Evolutionary conservation across 2,888 invertebrate species (phyloP).

Genomic region (Strigamia maritima): DNA sequence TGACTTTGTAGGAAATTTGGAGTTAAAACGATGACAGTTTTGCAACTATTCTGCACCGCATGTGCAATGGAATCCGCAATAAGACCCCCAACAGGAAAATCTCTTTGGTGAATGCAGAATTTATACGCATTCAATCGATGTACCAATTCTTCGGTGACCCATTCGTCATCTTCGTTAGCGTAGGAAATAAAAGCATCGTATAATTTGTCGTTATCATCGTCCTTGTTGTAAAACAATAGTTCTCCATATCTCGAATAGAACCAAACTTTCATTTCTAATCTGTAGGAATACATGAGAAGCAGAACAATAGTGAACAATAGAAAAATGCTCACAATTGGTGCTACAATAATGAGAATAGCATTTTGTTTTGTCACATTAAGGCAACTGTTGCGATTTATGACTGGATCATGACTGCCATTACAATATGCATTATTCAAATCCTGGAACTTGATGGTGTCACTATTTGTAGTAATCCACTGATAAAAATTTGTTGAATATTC

Average conservation of each 20-base stretch:
- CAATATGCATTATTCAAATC: neutral
- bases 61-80: constrained; percentile 67
- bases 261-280: constrained; percentile 58
- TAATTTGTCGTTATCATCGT: constrained; percentile 59
- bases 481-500: neutral
- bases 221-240: constrained; percentile 40
- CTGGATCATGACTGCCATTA: neutral
- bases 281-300: neutral
- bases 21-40: constrained; percentile 68
- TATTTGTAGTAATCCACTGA: neutral
- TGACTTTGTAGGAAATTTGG: constrained; percentile 67
- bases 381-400: neutral
- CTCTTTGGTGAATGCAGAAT: constrained; percentile 69
- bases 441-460: neutral
- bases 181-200: constrained; percentile 80
- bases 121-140: constrained; percentile 68
- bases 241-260: constrained; percentile 60
- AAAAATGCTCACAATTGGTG: neutral
- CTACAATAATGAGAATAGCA: neutral
- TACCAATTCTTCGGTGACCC: constrained; percentile 64
- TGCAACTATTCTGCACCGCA: constrained; percentile 66
- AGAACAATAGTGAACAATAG: neutral
- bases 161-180: constrained; percentile 61
- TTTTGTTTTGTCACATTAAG: too few relatives aligned
- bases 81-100: constrained; percentile 70